Base-by-base conservation (phyloP, 2,888 invertebrate species). In the Dilophus febrilis region DNA sequence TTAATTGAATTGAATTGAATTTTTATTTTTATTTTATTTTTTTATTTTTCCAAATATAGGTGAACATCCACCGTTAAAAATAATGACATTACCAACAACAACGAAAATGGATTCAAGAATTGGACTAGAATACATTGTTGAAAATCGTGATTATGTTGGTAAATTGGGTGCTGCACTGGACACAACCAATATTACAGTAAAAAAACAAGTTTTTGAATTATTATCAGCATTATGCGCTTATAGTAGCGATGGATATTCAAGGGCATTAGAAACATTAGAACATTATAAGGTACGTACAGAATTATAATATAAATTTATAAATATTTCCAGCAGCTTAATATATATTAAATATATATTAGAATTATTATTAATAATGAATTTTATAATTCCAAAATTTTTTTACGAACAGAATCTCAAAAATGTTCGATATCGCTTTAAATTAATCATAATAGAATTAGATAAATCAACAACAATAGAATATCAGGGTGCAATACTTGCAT, bases 181-280 rank as follows among this genome's bases (percentile, higher is more conserved):
- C 59, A 88, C 91, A 32, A 80, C 76, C 50, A 90, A 88, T 57
- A 76, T 78, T 40, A 80, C 85, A 47, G 88, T 94, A 51, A 92
- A 92, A 71, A 92, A 92, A 65, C 92, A 92, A 72, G 90, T 94
- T 56, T 85, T 94, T 64, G 92, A 95, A 68, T 69, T 95, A 45
- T 72, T 95, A 48, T 90, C 91, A 40, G 92, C 92, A 26, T 69
- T 95, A 44, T 92, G 92, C 61, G 88, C 90, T 42, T 91, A 94
- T 73, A 92, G 83, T 56, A 74, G 77, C 44, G 90, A 91, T 48
- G 91, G 90, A 38, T 85, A 87, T 57, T 74, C 78, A 45, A 70
- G 88, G 48, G 85, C 85, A 41, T 74, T 88, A 51, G 87, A 91
- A 61, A 86, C 90, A 28, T 72, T 95, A 52, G 87, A 92, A 57